Percentiles rank a stretch among this genome's conserved stretches.
Conservation (phyloP, 2,113 vertebrate genomes). For the Macaca mulatta region DNA sequence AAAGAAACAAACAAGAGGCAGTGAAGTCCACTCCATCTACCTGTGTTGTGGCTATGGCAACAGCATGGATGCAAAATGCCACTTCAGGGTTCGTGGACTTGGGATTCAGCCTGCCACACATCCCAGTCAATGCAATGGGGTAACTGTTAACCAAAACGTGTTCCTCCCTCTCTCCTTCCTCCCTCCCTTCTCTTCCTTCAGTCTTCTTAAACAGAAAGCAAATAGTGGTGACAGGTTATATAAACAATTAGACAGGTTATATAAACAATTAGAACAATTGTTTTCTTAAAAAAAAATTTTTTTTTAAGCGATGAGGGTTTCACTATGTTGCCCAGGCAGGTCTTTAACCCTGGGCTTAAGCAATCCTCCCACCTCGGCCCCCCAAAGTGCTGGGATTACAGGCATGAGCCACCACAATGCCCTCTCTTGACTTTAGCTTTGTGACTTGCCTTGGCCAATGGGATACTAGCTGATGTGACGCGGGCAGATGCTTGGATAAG, state of each 20-base stretch:
- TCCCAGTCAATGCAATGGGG: background rate
- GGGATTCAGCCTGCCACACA: background rate
- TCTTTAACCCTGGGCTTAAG: too few relatives aligned
- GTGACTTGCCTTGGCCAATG: background rate
- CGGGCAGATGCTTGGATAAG: background rate
- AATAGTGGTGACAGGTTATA: background rate
- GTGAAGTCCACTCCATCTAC: background rate
- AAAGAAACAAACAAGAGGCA: too few relatives aligned
- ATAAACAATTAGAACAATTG: too few relatives aligned
- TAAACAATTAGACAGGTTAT: background rate
- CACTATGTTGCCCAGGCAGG: too few relatives aligned
- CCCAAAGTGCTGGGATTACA: too few relatives aligned
- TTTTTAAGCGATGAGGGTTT: too few relatives aligned
- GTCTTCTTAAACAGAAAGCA: background rate
- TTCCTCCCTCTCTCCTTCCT: background rate
- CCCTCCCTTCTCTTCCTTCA: too few relatives aligned
- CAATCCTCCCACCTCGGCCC: too few relatives aligned
- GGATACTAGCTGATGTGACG: background rate
- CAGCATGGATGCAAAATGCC: background rate
- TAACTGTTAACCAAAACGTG: accelerated
- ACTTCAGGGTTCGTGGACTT: background rate
- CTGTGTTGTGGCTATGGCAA: background rate
- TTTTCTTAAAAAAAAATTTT: too few relatives aligned
- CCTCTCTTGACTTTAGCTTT: background rate
- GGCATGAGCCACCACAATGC: too few relatives aligned